These are phyloP conservation scores for Lycocorax pyrrhopterus DNA, from an alignment of 2,113 vertebrate species.

Conservation along the genomic window DNA sequence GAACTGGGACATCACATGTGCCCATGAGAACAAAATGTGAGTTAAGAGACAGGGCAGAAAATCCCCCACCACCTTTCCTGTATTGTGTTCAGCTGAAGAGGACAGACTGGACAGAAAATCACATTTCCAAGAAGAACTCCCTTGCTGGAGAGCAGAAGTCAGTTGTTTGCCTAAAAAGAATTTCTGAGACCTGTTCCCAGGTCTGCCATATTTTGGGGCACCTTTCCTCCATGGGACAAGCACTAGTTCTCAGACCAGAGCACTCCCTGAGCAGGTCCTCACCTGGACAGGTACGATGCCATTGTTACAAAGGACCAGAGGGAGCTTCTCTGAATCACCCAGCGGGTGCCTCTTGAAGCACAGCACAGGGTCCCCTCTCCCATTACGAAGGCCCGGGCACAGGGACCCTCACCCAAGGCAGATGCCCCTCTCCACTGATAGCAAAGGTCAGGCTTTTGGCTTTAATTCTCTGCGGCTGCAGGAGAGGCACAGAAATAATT, in stretches of 20 bases:
- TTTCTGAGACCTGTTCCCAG: neutral
- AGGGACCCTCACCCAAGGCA: slow-evolving; percentile 78
- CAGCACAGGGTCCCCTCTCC: slow-evolving; percentile 74
- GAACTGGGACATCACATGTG: neutral
- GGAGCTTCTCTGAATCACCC: slow-evolving; percentile 66
- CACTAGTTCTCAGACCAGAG: neutral
- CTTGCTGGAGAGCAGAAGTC: neutral
- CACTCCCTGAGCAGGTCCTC: neutral
- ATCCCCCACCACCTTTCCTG: neutral
- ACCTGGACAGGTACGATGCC: slow-evolving; percentile 78
- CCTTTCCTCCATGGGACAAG: neutral
- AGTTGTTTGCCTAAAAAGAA: neutral
- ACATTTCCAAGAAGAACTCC: neutral
- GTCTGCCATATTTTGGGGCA: neutral
- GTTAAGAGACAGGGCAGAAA: neutral
- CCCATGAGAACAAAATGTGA: neutral
- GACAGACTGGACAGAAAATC: neutral
- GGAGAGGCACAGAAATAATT: neutral
- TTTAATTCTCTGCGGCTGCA: neutral
- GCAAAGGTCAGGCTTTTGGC: slow-evolving; percentile 73
- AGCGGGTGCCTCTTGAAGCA: slow-evolving; percentile 78
- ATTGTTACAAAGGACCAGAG: slow-evolving; percentile 80
- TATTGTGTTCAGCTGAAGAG: neutral
- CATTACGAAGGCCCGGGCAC: slow-evolving; percentile 61
- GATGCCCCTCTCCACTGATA: slow-evolving; percentile 79